These are phyloP conservation scores for Scomber scombrus DNA, from an alignment of 2,113 vertebrate species.

Conservation along the genomic window DNA sequence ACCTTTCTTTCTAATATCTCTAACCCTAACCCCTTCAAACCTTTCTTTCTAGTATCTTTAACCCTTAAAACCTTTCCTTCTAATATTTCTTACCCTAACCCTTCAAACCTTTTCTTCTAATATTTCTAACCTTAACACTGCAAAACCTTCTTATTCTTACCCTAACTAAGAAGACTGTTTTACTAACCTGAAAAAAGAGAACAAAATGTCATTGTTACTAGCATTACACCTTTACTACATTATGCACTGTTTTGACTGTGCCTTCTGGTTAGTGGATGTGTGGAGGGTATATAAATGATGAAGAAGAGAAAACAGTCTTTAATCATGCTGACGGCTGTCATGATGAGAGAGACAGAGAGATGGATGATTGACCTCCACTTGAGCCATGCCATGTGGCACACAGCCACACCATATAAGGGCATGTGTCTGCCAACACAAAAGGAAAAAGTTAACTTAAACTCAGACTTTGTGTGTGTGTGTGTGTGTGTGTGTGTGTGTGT, in stretches of 20 bases:
- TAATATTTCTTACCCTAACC: too few species aligned
- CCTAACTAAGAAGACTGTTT: too few species aligned
- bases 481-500: constrained; percentile 7
- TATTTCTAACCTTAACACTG: too few species aligned
- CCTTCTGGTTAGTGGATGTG: not conserved
- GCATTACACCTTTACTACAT: not conserved
- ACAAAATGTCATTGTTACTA: constrained; percentile 4
- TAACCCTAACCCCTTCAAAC: too few species aligned
- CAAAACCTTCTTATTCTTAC: too few species aligned
- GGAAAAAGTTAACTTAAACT: constrained; percentile 25
- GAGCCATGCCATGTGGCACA: constrained; percentile 21
- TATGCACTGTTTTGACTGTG: constrained; percentile 22
- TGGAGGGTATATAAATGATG: constrained; percentile 16
- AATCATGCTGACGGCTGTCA: constrained; percentile 33
- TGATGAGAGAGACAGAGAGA: constrained; percentile 33
- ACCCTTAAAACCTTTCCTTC: too few species aligned
- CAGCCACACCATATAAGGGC: constrained; percentile 56
- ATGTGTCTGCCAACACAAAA: constrained; percentile 33
- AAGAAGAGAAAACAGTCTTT: constrained; percentile 22
- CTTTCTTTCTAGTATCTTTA: too few species aligned
- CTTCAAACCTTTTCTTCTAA: too few species aligned
- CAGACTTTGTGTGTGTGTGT: not conserved
- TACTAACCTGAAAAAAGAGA: constrained; percentile 1
- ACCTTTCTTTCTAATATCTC: too few species aligned
- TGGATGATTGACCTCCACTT: constrained; percentile 29